A percentile compares a stretch with the other conserved stretches of the same genome.
Conservation (phyloP, 1,140 invertebrate genomes). For the Sycophaga agraensis region DNA sequence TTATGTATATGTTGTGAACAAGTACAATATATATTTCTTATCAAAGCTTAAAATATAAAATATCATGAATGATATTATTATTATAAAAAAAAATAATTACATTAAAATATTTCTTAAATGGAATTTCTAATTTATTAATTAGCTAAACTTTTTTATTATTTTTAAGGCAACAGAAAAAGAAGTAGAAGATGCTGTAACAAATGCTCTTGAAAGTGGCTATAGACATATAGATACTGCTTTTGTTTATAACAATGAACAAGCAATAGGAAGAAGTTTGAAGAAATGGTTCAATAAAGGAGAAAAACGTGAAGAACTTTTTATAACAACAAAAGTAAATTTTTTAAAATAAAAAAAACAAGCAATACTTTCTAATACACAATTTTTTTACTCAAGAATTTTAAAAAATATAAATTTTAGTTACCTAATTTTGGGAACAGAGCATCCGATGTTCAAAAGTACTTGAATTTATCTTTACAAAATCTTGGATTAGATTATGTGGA, state of each 20-base stretch:
- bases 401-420: slow-evolving; percentile 56
- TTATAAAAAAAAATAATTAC: slow-evolving; percentile 8
- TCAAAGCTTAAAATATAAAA: too few relatives aligned
- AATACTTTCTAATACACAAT: slow-evolving; percentile 1
- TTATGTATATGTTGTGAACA: too few relatives aligned
- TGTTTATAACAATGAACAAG: slow-evolving; percentile 79
- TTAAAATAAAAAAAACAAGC: neutral
- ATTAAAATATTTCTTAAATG: too few relatives aligned
- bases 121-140: slow-evolving; percentile 1
- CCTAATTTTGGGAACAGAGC: slow-evolving; percentile 68
- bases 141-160: slow-evolving; percentile 13
- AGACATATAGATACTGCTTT: slow-evolving; percentile 81
- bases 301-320: slow-evolving; percentile 76
- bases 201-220: slow-evolving; percentile 67
- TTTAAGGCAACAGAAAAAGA: slow-evolving; percentile 69
- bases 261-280: slow-evolving; percentile 74
- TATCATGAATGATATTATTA: neutral
- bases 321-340: slow-evolving; percentile 73
- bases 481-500: slow-evolving; percentile 82
- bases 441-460: slow-evolving; percentile 69
- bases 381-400: too few relatives aligned
- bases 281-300: slow-evolving; percentile 72
- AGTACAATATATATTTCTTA: too few relatives aligned
- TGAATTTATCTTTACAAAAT: slow-evolving; percentile 71
- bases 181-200: slow-evolving; percentile 68